Base-by-base conservation (phyloP, 2,113 vertebrate species). In the Apaloderma vittatum region DNA sequence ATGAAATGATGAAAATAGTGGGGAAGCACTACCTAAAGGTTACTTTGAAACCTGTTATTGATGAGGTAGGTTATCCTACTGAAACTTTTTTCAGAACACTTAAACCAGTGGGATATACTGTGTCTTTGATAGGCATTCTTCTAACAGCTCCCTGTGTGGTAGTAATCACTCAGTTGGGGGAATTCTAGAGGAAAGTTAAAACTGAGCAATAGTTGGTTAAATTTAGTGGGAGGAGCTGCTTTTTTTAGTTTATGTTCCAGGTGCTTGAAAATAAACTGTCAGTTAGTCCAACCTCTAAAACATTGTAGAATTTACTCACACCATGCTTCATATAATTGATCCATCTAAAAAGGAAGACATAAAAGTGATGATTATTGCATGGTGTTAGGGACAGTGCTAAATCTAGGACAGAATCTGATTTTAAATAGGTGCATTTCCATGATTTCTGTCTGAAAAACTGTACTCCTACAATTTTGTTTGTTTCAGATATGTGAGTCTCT, bases 1-100 rank as follows among this genome's bases (percentile, higher is more conserved):
- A 99, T 94, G 99, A 99, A 97, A 99, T 99, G 98, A 99, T 99
- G 99, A 99, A 99, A 98, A 99, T 99, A 95, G 99, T 99, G 94
- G 99, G 99, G 88, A 98, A 99, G 96, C 99, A 99, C 98, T 99
- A 99, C 98, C 97, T 99, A 89, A 99, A 99, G 71, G 99, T 99
- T 94, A 99, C 99, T 29, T 97, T 99, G 95, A 99, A 99, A 96
- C 98, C 99, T 96, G 98, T 99, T 91, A 98, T 99, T 93, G 99
- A 99, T 97, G 99, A 99, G 99, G 99, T 99, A 96, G 26, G 79
- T 87, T 48, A n/a, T 49, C 30, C 24, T 81, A 2, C 48, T 88
- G n/a, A 55, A 68, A n/a, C 9, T 30, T 6, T 37, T 45, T 27
- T 36, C 26, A 22, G 23, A 23, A 18, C 8, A 2, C 23, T 92